Evolutionary conservation across 1,140 invertebrate genomes (phyloP).

Genomic region (Drosophila fuyamai): DNA sequence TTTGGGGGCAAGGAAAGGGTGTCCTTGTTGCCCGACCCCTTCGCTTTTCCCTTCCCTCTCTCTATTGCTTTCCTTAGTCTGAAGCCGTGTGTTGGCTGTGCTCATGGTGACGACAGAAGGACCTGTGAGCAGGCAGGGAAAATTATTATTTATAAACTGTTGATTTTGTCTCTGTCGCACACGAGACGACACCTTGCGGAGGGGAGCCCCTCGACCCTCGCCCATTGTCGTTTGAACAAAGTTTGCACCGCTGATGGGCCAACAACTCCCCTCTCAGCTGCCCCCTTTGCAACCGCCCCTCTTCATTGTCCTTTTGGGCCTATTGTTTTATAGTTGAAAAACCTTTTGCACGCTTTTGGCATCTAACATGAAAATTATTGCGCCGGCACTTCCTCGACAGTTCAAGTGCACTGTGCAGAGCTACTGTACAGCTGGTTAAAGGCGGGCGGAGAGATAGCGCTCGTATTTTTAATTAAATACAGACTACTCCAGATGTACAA

Average conservation of each 20-base stretch:
- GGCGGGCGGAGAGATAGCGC: background rate
- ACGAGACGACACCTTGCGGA: background rate
- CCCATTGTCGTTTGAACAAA: slow-evolving; percentile 18
- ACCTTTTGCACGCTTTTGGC: slow-evolving; percentile 41
- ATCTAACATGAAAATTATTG: slow-evolving; percentile 41
- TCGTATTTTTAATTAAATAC: slow-evolving; percentile 37
- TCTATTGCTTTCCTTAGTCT: background rate
- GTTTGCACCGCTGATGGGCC: slow-evolving; percentile 8
- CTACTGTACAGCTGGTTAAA: background rate
- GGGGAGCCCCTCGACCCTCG: background rate
- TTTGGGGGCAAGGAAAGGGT: slow-evolving; percentile 9
- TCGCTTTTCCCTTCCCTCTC: too few species aligned
- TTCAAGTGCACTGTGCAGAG: slow-evolving; percentile 16
- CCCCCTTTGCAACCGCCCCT: background rate
- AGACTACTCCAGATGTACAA: slow-evolving; percentile 15
- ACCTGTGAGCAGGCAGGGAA: slow-evolving; percentile 6
- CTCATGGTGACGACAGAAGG: slow-evolving; percentile 4
- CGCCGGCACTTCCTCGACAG: slow-evolving; percentile 11
- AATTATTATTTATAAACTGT: slow-evolving; percentile 42
- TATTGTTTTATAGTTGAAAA: slow-evolving; percentile 44
- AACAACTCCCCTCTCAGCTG: background rate
- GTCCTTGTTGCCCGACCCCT: background rate
- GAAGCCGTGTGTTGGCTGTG: background rate
- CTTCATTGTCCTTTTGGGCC: slow-evolving; percentile 25
- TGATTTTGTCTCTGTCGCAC: slow-evolving; percentile 10